Base-by-base conservation (phyloP, 1,140 invertebrate genomes). In the Drosophila willistoni region DNA sequence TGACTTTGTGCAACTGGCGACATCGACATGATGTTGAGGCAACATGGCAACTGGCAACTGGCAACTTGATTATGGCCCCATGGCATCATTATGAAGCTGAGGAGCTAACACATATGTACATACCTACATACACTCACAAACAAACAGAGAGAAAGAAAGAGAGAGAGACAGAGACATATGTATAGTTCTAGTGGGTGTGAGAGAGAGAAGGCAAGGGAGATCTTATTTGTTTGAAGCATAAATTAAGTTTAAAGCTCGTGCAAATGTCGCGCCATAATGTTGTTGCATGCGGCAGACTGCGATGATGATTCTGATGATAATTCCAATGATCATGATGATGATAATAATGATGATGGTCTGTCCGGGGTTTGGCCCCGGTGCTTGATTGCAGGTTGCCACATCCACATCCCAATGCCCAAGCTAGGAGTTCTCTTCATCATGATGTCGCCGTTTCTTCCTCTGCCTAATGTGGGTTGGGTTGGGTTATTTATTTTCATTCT, bases 331-430 rank as follows among this genome's bases (percentile, higher is more conserved):
- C n/a, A n/a, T n/a, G 19, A 59, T 36, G 55, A 57, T 17, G 33
- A 22, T 54, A 34, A 42, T 54, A 59, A 63, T 63, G 73, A 51
- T 51, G 44, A 51, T 51, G 17, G 44, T 17, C 44, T 51, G 44
- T 51, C 44, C 17, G 17, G 44, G 56, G 29, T 29, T 14, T 55
- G 14, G 56, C 33, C 60, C 14, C 64, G 76, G 72, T 68, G 76
- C 68, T 76, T 79, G 73, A 79, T 79, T 79, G 68, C 73, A 79
- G 73, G 76, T 79, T 79, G 73, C 75, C 73, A 79, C 73, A 79
- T 68, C 39, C 13, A 7, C 9, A 13, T 12, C 36, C 36, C 36
- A 39, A 39, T 10, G 10, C 36, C 36, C 71, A 19, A 36, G n/a
- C 41, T 60, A 51, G 7, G 61, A 71, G 64, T 42, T 33, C 59